Evolutionary conservation across 2,113 vertebrate species (phyloP).

Genomic region (Myxocyprinus asiaticus): DNA sequence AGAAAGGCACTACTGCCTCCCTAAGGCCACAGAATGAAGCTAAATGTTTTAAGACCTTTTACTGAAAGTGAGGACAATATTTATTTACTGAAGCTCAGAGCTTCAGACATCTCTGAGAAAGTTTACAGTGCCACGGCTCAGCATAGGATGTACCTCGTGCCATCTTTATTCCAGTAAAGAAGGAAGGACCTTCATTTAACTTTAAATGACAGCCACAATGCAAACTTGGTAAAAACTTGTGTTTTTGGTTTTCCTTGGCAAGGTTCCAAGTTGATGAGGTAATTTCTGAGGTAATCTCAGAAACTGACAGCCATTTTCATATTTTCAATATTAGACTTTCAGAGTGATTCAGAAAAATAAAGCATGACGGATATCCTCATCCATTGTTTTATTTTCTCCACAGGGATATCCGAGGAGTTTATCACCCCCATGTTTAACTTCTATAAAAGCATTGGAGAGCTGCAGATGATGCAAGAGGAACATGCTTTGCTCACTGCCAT

Average conservation of each 20-base stretch:
- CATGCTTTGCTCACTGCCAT: slow-evolving; percentile 93
- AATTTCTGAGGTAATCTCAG: background rate
- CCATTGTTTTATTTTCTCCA: slow-evolving; percentile 6
- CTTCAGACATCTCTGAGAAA: too few species aligned
- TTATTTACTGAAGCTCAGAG: too few species aligned
- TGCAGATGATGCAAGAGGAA: slow-evolving; percentile 92
- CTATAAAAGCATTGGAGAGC: slow-evolving; percentile 91
- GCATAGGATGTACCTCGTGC: too few species aligned
- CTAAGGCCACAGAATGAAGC: background rate
- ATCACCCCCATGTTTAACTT: slow-evolving; percentile 97
- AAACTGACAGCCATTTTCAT: background rate
- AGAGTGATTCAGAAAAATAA: background rate
- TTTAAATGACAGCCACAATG: too few species aligned
- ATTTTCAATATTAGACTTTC: background rate
- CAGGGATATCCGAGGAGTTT: slow-evolving; percentile 94
- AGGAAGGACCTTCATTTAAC: too few species aligned
- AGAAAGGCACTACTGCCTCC: slow-evolving; percentile 12
- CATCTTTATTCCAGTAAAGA: too few species aligned
- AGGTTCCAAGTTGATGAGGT: background rate
- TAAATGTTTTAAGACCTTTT: background rate
- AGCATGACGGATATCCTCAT: background rate
- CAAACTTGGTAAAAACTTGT: too few species aligned
- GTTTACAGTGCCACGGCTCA: too few species aligned
- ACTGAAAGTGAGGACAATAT: too few species aligned
- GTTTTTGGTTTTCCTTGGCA: background rate